phyloP scores from a whole-genome alignment of 2,888 invertebrate genomes.

The Matsumyia berberina region DNA sequence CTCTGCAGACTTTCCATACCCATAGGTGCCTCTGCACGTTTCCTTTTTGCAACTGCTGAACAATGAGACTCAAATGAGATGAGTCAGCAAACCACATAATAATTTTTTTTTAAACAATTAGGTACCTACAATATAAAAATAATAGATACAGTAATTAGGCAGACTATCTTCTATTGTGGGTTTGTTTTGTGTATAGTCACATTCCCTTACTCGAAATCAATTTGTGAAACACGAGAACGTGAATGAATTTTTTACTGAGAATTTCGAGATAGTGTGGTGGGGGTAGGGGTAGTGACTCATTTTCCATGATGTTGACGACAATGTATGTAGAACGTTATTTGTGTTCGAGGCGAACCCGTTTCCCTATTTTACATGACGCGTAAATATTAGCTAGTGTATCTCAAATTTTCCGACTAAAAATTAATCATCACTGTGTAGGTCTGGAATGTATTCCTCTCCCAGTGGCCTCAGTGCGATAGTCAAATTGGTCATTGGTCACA shows the following conservation, averaged over 20 bases:
- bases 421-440: background rate
- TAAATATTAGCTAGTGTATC: background rate
- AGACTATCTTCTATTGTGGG: constrained; percentile 1
- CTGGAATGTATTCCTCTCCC: background rate
- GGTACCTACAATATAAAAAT: background rate
- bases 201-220: constrained; percentile 21
- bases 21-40: background rate
- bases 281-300: constrained; percentile 11
- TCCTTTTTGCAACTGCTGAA: no score
- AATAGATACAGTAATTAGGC: background rate
- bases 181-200: background rate
- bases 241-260: constrained; percentile 28
- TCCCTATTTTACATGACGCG: constrained; percentile 3
- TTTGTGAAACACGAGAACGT: constrained; percentile 34
- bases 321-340: background rate
- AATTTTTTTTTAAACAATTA: background rate
- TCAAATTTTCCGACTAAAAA: constrained; percentile 11
- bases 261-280: constrained; percentile 8
- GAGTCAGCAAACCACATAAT: constrained; percentile 12
- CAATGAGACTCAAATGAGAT: background rate
- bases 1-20: background rate
- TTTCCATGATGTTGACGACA: background rate
- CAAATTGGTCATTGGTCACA: background rate
- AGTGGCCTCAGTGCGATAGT: constrained; percentile 5
- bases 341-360: constrained; percentile 4